Evolutionary conservation across 2,888 invertebrate species (phyloP).

Genomic region (Macrosoma leucophasiata): DNA sequence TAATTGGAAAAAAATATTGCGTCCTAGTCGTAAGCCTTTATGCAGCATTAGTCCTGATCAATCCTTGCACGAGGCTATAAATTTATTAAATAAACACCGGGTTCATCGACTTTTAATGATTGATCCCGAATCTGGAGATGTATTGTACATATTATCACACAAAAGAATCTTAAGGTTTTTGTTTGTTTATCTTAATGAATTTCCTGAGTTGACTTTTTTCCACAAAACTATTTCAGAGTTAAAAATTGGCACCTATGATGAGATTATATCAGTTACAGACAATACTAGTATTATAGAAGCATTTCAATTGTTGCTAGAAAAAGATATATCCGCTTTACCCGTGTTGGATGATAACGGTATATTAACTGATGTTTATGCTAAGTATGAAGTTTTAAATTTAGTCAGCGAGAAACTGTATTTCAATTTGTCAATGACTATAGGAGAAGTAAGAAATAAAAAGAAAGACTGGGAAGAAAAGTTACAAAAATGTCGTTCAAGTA

Average conservation of each 20-base stretch:
- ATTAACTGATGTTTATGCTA: conserved; percentile 64
- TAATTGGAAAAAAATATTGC: conserved; percentile 63
- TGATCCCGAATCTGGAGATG: conserved; percentile 59
- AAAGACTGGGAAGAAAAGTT: conserved; percentile 96
- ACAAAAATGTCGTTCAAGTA: conserved; percentile 89
- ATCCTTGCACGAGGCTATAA: conserved; percentile 66
- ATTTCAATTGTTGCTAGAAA: conserved; percentile 60
- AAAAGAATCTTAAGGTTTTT: conserved; percentile 66
- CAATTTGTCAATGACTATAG: conserved; percentile 89
- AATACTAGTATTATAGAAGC: conserved; percentile 59
- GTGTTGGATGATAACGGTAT: conserved; percentile 58
- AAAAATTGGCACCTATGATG: conserved; percentile 65
- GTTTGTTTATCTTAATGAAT: conserved; percentile 68
- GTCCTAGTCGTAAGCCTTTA: conserved; percentile 54
- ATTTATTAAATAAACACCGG: conserved; percentile 58
- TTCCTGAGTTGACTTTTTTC: conserved; percentile 67
- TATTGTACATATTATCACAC: conserved; percentile 64
- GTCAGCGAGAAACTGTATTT: conserved; percentile 95
- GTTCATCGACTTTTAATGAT: conserved; percentile 64
- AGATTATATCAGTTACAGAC: conserved; percentile 59
- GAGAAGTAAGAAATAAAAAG: conserved; percentile 89
- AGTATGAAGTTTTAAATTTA: conserved; percentile 80
- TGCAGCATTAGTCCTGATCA: conserved; percentile 62
- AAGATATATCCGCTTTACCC: conserved; percentile 67
- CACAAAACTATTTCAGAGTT: conserved; percentile 60